Conservation (phyloP, 2,888 invertebrate species). For the Orgyia antiqua region DNA sequence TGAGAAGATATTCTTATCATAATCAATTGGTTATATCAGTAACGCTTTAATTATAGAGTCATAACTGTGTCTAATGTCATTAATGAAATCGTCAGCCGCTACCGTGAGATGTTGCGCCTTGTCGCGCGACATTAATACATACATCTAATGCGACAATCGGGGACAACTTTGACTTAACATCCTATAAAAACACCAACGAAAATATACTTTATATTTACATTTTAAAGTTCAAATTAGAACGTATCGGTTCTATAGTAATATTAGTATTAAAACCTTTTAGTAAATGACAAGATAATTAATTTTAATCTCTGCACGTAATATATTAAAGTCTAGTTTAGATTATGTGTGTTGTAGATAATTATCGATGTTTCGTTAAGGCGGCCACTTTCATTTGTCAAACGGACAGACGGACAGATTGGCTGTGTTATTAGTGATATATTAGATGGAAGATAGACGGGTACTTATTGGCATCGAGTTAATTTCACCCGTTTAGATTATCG, state of each 20-base stretch:
- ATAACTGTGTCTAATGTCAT: conserved; percentile 63
- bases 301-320: conserved; percentile 22
- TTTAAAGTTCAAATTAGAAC: conserved; percentile 2
- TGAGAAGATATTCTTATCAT: background rate
- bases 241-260: conserved; percentile 1
- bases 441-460: conserved; percentile 43
- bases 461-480: conserved; percentile 40
- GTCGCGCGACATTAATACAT: conserved; percentile 40
- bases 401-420: conserved; percentile 36
- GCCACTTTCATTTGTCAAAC: conserved; percentile 48
- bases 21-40: too few species aligned
- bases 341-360: conserved; percentile 39
- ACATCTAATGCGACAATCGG: conserved; percentile 34
- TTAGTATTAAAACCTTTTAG: conserved; percentile 13
- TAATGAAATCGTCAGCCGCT: conserved; percentile 63
- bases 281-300: conserved; percentile 24
- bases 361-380: conserved; percentile 36
- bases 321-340: conserved; percentile 30
- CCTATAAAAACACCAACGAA: conserved; percentile 2
- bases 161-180: conserved; percentile 18
- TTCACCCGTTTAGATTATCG: conserved; percentile 33
- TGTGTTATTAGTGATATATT: conserved; percentile 48
- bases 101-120: conserved; percentile 53
- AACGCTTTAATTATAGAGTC: too few species aligned
- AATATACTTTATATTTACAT: conserved; percentile 1